A percentile compares a stretch with the other conserved stretches of the same genome.
Evolutionary conservation across 2,797 vertebrate genomes (phyloP).

Genomic region (Chaetophractus vellerosus): DNA sequence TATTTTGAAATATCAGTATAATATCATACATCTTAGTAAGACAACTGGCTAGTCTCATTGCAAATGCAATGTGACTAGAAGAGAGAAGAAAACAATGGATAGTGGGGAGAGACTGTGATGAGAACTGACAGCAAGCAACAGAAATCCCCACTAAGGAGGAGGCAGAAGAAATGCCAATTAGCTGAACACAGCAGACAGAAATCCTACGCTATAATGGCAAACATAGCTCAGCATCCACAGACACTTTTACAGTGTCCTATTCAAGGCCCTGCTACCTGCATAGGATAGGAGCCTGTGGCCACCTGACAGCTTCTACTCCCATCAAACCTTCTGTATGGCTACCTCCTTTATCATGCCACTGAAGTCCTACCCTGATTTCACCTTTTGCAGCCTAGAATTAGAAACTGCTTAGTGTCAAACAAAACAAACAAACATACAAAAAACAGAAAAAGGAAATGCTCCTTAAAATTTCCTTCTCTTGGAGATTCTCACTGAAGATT

Average conservation of each 20-base stretch:
- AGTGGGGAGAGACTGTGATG: neutral
- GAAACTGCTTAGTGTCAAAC: neutral
- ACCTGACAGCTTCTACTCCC: neutral
- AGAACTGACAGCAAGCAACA: conserved; percentile 57
- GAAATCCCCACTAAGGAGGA: neutral
- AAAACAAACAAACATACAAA: neutral
- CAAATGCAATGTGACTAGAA: neutral
- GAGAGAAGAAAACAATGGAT: conserved; percentile 37
- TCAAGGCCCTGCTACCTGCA: neutral
- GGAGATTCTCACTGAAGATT: neutral
- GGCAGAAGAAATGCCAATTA: conserved; percentile 12
- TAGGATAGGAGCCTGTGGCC: neutral
- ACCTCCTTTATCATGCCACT: neutral
- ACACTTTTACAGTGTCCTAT: neutral
- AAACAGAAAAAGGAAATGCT: neutral
- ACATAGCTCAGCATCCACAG: neutral
- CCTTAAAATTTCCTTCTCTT: neutral
- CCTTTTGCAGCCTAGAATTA: neutral
- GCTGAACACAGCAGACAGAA: neutral
- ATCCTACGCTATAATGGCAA: neutral
- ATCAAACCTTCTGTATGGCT: neutral
- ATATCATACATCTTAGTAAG: conserved; percentile 28
- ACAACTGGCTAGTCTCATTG: conserved; percentile 35
- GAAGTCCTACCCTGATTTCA: neutral
- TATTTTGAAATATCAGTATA: conserved; percentile 42